phyloP scores from a whole-genome alignment of 2,888 invertebrate species.

The Sinhomidia bicolor region DNA sequence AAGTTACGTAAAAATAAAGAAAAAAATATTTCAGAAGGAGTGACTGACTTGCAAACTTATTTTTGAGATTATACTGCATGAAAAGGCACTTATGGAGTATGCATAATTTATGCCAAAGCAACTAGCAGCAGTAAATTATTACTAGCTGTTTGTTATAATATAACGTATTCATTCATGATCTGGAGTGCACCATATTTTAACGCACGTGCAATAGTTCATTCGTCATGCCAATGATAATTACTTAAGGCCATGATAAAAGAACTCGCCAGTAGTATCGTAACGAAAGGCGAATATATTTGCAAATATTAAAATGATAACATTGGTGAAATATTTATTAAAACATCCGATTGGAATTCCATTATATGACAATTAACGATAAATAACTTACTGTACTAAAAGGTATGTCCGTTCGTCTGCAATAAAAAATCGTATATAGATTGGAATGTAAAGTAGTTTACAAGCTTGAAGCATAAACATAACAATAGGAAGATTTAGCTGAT shows the following conservation, averaged over 20 bases:
- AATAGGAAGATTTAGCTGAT: neutral
- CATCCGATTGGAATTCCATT: too few relatives aligned
- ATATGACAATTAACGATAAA: too few relatives aligned
- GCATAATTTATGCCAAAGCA: neutral
- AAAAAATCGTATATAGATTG: too few relatives aligned
- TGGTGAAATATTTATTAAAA: too few relatives aligned
- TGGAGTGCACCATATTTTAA: neutral
- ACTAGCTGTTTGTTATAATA: neutral
- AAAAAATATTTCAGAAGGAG: slow-evolving; percentile 8
- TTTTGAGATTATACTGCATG: neutral
- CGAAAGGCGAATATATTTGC: too few relatives aligned
- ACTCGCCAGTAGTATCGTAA: too few relatives aligned
- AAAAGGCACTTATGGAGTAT: neutral
- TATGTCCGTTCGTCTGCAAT: too few relatives aligned
- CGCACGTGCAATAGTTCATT: slow-evolving; percentile 40
- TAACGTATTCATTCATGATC: neutral
- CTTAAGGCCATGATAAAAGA: neutral
- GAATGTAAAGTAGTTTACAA: too few relatives aligned
- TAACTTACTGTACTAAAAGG: too few relatives aligned
- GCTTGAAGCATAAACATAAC: too few relatives aligned
- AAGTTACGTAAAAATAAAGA: slow-evolving; percentile 20
- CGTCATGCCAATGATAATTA: slow-evolving; percentile 46
- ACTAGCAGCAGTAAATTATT: neutral
- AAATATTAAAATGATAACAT: too few relatives aligned
- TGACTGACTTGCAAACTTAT: neutral